These are phyloP conservation scores for Pholis gunnellus DNA, from an alignment of 2,113 vertebrate species.

Conservation along the genomic window DNA sequence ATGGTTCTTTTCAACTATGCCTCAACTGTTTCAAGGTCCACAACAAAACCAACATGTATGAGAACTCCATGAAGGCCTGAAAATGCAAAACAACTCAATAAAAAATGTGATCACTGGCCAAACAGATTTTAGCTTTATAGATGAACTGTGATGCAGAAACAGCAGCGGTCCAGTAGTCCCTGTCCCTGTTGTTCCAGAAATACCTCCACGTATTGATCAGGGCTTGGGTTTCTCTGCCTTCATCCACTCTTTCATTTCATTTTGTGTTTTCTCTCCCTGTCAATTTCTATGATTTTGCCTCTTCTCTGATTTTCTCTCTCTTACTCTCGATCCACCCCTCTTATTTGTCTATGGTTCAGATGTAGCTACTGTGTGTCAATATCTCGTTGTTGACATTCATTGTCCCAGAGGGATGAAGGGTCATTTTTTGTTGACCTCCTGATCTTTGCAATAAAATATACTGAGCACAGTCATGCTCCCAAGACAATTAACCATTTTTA, in stretches of 20 bases:
- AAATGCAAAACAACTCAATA: too few species aligned
- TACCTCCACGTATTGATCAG: slow-evolving; percentile 74
- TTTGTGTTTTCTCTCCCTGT: not conserved
- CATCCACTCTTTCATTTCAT: slow-evolving; percentile 8
- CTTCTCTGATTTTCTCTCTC: not conserved
- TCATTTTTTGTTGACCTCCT: not conserved
- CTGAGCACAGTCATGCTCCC: not conserved
- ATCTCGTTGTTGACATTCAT: not conserved
- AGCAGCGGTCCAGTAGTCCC: slow-evolving; percentile 40
- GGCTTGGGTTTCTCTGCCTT: slow-evolving; percentile 70
- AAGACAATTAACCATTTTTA: not conserved
- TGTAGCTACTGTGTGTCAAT: not conserved
- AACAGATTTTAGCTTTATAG: slow-evolving; percentile 1
- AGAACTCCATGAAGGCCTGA: not conserved
- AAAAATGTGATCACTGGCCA: not conserved
- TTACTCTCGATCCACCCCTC: not conserved
- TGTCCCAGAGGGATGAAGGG: not conserved
- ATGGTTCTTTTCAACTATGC: not conserved
- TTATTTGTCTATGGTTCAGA: not conserved
- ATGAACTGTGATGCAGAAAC: slow-evolving; percentile 55
- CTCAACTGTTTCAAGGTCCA: not conserved
- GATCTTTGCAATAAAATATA: not conserved
- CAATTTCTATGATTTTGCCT: not conserved
- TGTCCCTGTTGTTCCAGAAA: slow-evolving; percentile 71
- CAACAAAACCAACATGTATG: not conserved